phyloP scores from a whole-genome alignment of 64 coral and sea anemone species.

The Acropora yongei region DNA sequence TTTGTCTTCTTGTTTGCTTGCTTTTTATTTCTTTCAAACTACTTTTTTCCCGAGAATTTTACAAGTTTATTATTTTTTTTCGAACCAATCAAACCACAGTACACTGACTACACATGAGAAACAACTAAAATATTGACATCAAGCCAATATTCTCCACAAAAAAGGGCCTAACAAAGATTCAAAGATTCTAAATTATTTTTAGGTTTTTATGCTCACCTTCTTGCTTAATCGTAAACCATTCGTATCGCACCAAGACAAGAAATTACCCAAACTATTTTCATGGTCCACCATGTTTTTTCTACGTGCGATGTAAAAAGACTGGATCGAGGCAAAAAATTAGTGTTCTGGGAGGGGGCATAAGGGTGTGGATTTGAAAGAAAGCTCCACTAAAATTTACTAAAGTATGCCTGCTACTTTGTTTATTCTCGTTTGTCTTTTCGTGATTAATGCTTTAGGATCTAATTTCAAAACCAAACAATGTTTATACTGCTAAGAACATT shows the following conservation, averaged over 20 bases:
- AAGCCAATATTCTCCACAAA: neutral
- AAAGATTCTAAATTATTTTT: neutral
- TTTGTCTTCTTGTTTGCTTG: neutral
- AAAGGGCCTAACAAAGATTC: neutral
- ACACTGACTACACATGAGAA: no score
- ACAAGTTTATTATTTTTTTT: no score
- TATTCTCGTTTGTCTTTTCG: neutral
- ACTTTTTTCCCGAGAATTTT: no score
- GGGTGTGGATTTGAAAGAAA: neutral
- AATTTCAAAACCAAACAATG: neutral
- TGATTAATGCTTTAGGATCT: neutral
- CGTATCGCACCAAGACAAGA: conserved; percentile 50
- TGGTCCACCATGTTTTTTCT: neutral
- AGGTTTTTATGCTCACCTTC: conserved; percentile 24
- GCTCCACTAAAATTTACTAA: neutral
- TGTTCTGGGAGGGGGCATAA: neutral
- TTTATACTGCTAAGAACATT: neutral
- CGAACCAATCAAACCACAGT: no score
- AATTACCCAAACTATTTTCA: neutral
- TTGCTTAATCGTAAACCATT: conserved; percentile 43
- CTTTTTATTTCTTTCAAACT: no score
- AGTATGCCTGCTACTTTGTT: neutral
- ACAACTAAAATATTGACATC: neutral
- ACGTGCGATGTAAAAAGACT: neutral
- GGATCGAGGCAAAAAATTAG: neutral